Percentiles rank a stretch among this genome's conserved stretches.
phyloP scores from a whole-genome alignment of 1,140 invertebrate genomes.

The Choristoneura fumiferana region DNA sequence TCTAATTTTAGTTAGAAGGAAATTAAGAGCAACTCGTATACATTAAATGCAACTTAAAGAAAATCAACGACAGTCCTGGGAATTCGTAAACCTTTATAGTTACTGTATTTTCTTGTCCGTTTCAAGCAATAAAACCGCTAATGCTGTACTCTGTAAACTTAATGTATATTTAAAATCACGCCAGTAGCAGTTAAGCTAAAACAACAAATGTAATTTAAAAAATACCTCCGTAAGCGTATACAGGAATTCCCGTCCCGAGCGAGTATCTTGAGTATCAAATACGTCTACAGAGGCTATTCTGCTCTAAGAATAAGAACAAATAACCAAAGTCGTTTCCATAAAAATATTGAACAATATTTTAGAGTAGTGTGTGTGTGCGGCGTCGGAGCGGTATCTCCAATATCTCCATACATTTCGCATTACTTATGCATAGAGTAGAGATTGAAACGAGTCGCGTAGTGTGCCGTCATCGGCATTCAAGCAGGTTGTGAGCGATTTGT shows the following conservation, averaged over 20 bases:
- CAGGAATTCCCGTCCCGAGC: not conserved
- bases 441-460: conserved; percentile 68
- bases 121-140: conserved; percentile 9
- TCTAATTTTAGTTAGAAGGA: no score
- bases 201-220: conserved; percentile 2
- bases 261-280: not conserved
- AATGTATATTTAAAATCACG: conserved; percentile 16
- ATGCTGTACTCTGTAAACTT: not conserved
- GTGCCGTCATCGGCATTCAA: conserved; percentile 70
- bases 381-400: conserved; percentile 53
- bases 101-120: not conserved
- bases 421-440: conserved; percentile 77
- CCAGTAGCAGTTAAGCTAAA: conserved; percentile 1
- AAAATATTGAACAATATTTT: conserved; percentile 67
- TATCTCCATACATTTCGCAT: conserved; percentile 72
- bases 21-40: no score
- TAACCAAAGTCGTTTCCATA: conserved; percentile 58
- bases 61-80: no score
- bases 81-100: no score
- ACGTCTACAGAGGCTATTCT: conserved; percentile 16
- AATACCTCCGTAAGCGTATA: not conserved
- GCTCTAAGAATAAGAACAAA: conserved; percentile 38
- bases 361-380: conserved; percentile 49
- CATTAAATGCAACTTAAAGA: no score
- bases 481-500: conserved; percentile 20